Percentiles rank a stretch among this genome's conserved stretches.
These are phyloP conservation scores for Pollenia griseotomentosa DNA, from an alignment of 2,888 invertebrate species.

Conservation along the genomic window DNA sequence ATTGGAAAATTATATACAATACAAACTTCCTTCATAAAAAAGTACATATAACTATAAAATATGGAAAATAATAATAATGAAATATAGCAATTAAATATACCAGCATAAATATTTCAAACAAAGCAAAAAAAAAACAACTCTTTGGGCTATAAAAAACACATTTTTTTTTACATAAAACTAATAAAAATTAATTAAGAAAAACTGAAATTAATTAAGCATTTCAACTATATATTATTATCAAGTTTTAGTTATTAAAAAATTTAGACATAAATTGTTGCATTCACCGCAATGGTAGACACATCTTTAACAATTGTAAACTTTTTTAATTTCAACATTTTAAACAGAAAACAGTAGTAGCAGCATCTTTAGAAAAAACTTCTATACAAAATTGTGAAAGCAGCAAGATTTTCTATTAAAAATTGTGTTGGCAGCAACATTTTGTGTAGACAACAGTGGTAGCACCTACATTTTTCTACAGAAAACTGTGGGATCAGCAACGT, in stretches of 20 bases:
- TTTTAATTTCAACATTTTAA: too few relatives aligned
- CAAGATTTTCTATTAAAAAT: too few relatives aligned
- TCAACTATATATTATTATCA: neutral
- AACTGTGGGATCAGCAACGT: too few relatives aligned
- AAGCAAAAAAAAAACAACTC: slow-evolving; percentile 35
- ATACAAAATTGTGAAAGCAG: too few relatives aligned
- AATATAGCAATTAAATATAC: slow-evolving; percentile 2
- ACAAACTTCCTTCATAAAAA: slow-evolving; percentile 51
- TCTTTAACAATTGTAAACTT: neutral
- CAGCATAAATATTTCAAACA: slow-evolving; percentile 45
- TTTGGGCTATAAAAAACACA: neutral
- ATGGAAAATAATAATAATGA: neutral
- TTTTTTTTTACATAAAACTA: neutral
- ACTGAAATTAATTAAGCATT: slow-evolving; percentile 28
- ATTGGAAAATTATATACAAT: slow-evolving; percentile 35
- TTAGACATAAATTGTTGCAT: too few relatives aligned
- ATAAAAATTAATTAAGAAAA: slow-evolving; percentile 50
- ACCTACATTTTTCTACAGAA: too few relatives aligned
- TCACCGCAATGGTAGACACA: neutral
- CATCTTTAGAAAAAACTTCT: too few relatives aligned
- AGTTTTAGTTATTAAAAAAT: neutral
- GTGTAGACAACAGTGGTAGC: too few relatives aligned
- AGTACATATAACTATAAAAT: slow-evolving; percentile 3
- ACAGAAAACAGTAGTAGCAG: too few relatives aligned
- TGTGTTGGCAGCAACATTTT: too few relatives aligned